Conservation (phyloP, 2,797 vertebrate species). For the Bradypodion pumilum region DNA sequence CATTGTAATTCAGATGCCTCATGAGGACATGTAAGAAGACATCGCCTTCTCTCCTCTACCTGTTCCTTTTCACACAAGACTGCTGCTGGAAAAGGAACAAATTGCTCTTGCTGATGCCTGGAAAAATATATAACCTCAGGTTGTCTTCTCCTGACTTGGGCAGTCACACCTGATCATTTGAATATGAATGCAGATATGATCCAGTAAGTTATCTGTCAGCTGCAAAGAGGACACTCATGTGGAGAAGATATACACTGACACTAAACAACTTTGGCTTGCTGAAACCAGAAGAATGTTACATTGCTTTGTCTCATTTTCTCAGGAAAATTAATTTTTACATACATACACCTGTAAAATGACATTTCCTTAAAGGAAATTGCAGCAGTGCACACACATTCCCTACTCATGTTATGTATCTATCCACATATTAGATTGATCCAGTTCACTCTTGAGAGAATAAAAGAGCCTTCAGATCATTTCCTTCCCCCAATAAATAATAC, state of each 20-base stretch:
- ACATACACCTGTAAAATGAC: not conserved
- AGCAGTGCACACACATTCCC: not conserved
- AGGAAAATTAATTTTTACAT: not conserved
- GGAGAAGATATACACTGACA: not conserved
- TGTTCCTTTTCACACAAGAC: not conserved
- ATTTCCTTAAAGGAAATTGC: not conserved
- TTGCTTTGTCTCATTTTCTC: not conserved
- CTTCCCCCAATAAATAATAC: not conserved
- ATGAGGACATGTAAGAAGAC: not conserved
- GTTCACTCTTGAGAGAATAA: not conserved
- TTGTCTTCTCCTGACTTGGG: not conserved
- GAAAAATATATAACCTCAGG: not conserved
- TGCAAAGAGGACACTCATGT: not conserved
- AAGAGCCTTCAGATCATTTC: not conserved
- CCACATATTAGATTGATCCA: not conserved
- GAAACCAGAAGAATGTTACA: not conserved
- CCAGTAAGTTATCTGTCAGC: not conserved
- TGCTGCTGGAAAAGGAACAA: not conserved
- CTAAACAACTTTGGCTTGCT: not conserved
- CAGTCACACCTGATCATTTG: too few species aligned
- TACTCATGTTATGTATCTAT: not conserved
- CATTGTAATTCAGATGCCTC: too few species aligned
- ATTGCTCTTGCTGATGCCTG: not conserved
- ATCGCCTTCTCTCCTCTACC: not conserved
- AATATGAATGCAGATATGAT: not conserved